Evolutionary conservation across 1,140 invertebrate species (phyloP), one percentile per base, ranked within the genome.

Genomic region (Drosophila seguyi): DNA sequence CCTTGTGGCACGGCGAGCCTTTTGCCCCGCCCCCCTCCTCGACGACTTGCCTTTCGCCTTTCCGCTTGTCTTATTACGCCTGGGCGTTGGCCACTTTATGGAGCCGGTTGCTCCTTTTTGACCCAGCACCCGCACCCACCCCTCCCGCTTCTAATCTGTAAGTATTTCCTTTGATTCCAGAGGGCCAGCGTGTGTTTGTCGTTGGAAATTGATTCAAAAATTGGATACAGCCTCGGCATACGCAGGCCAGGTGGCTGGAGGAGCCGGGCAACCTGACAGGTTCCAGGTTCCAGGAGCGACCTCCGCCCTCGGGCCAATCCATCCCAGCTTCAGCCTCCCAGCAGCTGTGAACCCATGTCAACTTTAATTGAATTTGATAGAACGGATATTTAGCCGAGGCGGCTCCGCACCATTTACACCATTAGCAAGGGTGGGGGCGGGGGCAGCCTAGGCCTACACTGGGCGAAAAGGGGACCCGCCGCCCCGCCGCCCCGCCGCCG

Each of bases 311-410:
- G 62, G 22, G n/a, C 36, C 38, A 47, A 44, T 68, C 61, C 29
- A 53, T 38, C 50, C 39, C 63, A 29, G 55, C n/a, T 47, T 67
- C 65, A 72, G 71, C 78, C 68, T 10, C 22, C 18, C 74, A 82
- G 72, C 80, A 79, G 72, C 75, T 68, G 80, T 57, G 84, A 80
- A 87, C 84, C 84, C 84, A 88, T 87, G 85, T 87, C 84, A 87
- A 87, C 72, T 90, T 90, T 90, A 87, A 87, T 87, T 87, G 85
- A 87, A 87, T 87, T 88, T 87, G 84, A 87, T 87, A 80, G 76
- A 87, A 87, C 76, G 85, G 85, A 87, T 90, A 87, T 87, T 87
- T 90, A 84, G 84, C 75, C 80, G 59, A 58, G 66, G 69, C 73
- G 57, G 71, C 52, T 25, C 34, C 63, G 72, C 66, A 52, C 58